Evolutionary conservation across 2,888 invertebrate species (phyloP).

Genomic region (Nysson spinosus): DNA sequence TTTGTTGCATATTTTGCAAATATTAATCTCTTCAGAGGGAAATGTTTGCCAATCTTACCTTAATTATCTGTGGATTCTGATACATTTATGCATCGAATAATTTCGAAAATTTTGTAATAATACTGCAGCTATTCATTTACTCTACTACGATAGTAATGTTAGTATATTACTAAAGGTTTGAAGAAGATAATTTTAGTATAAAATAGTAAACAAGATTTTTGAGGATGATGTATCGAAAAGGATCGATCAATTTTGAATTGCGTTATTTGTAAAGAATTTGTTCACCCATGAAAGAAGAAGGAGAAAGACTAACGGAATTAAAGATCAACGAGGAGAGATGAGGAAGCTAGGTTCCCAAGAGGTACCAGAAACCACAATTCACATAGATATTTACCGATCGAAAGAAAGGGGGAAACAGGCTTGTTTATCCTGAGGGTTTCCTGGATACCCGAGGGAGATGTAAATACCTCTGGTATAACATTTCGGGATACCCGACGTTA

Average conservation of each 20-base stretch:
- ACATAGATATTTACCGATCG: conserved; percentile 43
- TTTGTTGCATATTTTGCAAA: no score
- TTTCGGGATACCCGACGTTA: conserved; percentile 37
- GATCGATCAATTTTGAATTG: neutral
- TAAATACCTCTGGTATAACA: conserved; percentile 48
- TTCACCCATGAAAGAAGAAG: neutral
- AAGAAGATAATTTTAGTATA: no score
- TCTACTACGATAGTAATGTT: no score
- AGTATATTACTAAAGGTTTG: no score
- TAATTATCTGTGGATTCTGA: no score
- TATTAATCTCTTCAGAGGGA: no score
- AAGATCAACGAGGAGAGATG: conserved; percentile 24
- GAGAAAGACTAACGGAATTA: conserved; percentile 45
- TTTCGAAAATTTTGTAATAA: no score
- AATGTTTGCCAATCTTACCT: no score
- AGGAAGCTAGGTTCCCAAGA: conserved; percentile 7
- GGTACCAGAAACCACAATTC: conserved; percentile 24
- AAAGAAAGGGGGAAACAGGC: conserved; percentile 43
- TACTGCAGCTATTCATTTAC: no score
- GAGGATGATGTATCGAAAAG: no score
- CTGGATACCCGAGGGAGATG: conserved; percentile 44
- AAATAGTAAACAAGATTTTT: no score
- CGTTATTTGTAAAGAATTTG: neutral
- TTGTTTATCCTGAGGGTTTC: conserved; percentile 46
- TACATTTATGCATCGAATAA: no score